A percentile compares a stretch with the other conserved stretches of the same genome.
phyloP scores from a whole-genome alignment of 2,797 vertebrate genomes.

The Poeciliopsis gracilis region DNA sequence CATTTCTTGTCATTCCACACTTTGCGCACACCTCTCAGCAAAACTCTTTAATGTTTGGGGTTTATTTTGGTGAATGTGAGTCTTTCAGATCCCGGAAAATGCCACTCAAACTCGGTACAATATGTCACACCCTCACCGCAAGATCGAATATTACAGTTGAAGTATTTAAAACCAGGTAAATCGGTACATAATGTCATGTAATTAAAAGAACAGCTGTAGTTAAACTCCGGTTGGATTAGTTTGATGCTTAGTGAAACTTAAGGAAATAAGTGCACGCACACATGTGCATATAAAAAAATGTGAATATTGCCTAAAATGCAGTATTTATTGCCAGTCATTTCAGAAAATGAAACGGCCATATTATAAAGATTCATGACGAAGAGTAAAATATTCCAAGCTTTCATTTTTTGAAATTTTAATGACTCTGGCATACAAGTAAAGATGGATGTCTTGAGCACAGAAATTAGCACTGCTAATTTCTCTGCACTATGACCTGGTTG shows the following conservation, averaged over 20 bases:
- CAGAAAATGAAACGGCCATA: too few relatives aligned
- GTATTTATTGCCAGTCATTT: too few relatives aligned
- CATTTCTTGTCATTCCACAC: not conserved
- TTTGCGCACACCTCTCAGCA: not conserved
- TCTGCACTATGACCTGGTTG: too few relatives aligned
- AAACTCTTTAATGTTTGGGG: not conserved
- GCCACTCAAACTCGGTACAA: not conserved
- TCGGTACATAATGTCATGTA: not conserved
- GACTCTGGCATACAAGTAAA: too few relatives aligned
- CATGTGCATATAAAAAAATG: too few relatives aligned
- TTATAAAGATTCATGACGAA: too few relatives aligned
- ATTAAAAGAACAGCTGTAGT: not conserved
- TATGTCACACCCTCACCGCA: not conserved
- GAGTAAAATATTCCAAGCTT: too few relatives aligned
- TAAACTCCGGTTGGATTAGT: not conserved
- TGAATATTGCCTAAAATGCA: too few relatives aligned
- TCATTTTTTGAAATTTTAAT: too few relatives aligned
- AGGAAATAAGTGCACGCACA: not conserved
- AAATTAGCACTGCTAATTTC: too few relatives aligned
- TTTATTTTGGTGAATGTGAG: constrained; percentile 11
- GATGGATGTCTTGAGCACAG: too few relatives aligned
- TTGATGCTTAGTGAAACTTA: not conserved
- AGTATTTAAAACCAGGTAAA: not conserved
- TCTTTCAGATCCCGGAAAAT: not conserved
- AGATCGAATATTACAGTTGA: not conserved